Evolutionary conservation across 2,888 invertebrate species (phyloP).

Genomic region (Minunthozetes semirufus): DNA sequence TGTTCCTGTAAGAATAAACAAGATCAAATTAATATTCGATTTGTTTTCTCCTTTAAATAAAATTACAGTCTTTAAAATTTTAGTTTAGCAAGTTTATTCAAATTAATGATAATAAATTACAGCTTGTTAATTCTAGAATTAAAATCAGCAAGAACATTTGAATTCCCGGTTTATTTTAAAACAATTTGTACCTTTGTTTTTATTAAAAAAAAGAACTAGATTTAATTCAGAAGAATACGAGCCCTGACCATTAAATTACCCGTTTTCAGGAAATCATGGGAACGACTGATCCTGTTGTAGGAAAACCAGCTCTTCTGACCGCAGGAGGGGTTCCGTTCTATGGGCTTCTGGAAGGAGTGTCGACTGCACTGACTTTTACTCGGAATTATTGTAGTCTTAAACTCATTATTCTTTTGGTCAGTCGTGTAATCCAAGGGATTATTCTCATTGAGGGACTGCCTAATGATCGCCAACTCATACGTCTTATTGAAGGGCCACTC

Average conservation of each 20-base stretch:
- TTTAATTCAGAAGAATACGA: not conserved
- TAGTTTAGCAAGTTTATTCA: no score
- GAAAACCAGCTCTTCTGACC: not conserved
- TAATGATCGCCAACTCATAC: conserved; percentile 40
- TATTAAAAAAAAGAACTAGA: no score
- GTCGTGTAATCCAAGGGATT: not conserved
- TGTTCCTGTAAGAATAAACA: no score
- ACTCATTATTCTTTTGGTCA: not conserved
- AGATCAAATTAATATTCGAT: no score
- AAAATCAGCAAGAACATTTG: no score
- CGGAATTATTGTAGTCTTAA: conserved; percentile 11
- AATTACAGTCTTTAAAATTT: no score
- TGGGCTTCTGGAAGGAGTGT: conserved; percentile 32
- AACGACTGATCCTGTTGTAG: conserved; percentile 15
- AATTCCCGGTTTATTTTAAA: no score
- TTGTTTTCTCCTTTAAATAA: no score
- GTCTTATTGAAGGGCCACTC: conserved; percentile 43
- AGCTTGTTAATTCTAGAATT: no score
- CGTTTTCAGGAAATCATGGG: not conserved
- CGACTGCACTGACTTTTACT: not conserved
- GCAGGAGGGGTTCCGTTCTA: conserved; percentile 35
- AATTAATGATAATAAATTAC: no score
- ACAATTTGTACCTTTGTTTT: no score
- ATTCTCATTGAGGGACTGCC: not conserved
- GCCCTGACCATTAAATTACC: conserved; percentile 25